Evolutionary conservation across 2,113 vertebrate species (phyloP).

Genomic region (Tauraco erythrolophus): DNA sequence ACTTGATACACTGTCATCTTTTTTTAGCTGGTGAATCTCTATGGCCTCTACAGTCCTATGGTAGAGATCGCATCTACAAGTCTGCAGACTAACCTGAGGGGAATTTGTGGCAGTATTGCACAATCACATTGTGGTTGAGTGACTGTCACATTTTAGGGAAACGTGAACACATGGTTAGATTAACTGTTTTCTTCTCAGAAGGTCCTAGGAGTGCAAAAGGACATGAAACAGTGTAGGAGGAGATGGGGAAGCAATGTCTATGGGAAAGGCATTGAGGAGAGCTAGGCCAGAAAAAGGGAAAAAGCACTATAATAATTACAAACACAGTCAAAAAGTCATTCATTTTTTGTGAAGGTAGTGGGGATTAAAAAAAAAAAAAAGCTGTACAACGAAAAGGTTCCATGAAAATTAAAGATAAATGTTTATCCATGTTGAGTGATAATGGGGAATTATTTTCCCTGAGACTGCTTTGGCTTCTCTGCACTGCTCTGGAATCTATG

Average conservation of each 20-base stretch:
- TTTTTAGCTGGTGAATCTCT: not conserved
- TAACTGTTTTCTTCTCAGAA: not conserved
- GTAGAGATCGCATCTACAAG: not conserved
- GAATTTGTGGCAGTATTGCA: not conserved
- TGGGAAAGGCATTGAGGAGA: not conserved
- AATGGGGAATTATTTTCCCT: not conserved
- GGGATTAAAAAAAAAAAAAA: not conserved
- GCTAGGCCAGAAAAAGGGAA: not conserved
- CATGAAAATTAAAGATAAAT: not conserved
- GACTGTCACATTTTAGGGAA: not conserved
- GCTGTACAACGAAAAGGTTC: not conserved
- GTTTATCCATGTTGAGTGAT: not conserved
- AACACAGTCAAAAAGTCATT: not conserved
- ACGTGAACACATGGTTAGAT: fast-evolving
- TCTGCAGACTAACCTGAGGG: fast-evolving
- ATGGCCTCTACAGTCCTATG: not conserved
- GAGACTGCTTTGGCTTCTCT: not conserved
- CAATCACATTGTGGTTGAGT: not conserved
- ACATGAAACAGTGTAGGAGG: not conserved
- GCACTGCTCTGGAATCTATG: not conserved
- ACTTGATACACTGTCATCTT: not conserved
- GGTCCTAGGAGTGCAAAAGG: not conserved
- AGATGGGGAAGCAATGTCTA: not conserved
- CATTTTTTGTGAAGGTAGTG: not conserved
- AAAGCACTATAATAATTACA: not conserved